Evolutionary conservation across 2,797 vertebrate species (phyloP).

Genomic region (Sebastes kiyomatsui): DNA sequence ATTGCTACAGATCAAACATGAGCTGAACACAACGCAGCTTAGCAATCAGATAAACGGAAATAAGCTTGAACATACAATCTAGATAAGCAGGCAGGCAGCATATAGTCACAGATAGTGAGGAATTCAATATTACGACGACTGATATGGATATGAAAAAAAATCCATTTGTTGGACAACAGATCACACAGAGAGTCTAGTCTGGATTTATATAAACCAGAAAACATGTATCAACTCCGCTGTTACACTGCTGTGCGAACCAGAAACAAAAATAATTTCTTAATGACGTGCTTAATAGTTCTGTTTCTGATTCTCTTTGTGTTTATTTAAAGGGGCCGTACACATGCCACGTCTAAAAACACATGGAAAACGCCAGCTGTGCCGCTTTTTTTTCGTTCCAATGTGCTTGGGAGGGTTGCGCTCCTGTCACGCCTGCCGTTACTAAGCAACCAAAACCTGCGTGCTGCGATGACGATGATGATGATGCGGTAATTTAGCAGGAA

Average conservation of each 20-base stretch:
- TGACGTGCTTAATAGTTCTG: neutral
- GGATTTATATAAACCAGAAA: neutral
- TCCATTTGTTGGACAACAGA: neutral
- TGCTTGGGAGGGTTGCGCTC: no score
- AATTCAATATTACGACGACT: neutral
- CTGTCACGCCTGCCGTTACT: no score
- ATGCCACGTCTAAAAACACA: no score
- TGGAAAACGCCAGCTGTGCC: no score
- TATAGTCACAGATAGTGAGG: neutral
- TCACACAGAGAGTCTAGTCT: neutral
- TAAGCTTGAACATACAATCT: neutral
- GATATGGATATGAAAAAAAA: neutral
- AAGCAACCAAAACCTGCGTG: no score
- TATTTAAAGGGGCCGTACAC: neutral
- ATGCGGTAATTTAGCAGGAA: no score
- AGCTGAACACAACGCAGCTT: neutral
- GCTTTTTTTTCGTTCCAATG: no score
- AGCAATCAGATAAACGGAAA: conserved; percentile 21
- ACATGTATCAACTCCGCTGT: neutral
- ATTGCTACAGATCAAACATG: neutral
- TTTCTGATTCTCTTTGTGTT: conserved; percentile 21
- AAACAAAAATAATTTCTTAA: conserved; percentile 23
- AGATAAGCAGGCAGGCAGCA: conserved; percentile 9
- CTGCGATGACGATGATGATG: no score
- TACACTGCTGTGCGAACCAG: neutral